phyloP scores from a whole-genome alignment of 2,113 vertebrate genomes.

The Trematomus loennbergii region DNA sequence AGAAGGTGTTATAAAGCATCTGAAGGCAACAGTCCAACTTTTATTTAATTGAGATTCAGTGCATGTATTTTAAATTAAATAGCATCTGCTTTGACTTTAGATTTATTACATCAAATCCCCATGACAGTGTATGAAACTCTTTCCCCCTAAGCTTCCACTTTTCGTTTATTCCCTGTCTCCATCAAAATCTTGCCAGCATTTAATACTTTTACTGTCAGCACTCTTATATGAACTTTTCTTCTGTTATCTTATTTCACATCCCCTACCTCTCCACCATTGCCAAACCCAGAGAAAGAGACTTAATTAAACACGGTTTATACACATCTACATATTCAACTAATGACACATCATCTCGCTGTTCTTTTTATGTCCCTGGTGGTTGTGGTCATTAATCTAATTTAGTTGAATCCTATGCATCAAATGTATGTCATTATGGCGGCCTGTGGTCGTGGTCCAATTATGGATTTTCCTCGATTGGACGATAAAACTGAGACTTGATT shows the following conservation, averaged over 20 bases:
- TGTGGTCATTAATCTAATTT: background rate
- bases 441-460: background rate
- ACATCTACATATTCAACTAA: background rate
- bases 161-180: conserved; percentile 27
- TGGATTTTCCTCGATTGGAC: background rate
- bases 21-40: conserved; percentile 6
- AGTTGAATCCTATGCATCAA: background rate
- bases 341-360: background rate
- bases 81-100: conserved; percentile 13
- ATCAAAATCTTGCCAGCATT: background rate
- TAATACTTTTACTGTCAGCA: background rate
- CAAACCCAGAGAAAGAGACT: background rate
- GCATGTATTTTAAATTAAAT: conserved; percentile 27
- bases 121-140: background rate
- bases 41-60: conserved; percentile 14
- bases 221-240: background rate
- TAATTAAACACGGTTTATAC: background rate
- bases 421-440: background rate
- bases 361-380: background rate
- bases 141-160: background rate
- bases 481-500: background rate
- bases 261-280: background rate
- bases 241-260: background rate
- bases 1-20: background rate
- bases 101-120: conserved; percentile 11